These are phyloP conservation scores for Pyrrhia umbra DNA, from an alignment of 2,888 invertebrate species.

Conservation along the genomic window DNA sequence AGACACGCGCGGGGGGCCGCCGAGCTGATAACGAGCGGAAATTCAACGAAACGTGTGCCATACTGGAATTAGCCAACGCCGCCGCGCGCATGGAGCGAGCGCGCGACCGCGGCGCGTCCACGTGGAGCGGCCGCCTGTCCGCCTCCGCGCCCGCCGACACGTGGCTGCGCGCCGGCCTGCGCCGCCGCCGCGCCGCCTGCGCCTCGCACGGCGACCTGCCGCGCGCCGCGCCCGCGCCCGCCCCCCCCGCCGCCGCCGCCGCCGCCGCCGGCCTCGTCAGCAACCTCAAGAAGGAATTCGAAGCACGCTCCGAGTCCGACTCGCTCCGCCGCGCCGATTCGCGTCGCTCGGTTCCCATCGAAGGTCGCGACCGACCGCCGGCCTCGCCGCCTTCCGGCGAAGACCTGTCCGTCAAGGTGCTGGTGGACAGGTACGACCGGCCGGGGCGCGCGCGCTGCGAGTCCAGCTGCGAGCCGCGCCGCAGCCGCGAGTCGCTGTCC, in stretches of 20 bases:
- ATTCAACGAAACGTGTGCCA: slow-evolving; percentile 91
- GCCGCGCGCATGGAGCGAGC: slow-evolving; percentile 81
- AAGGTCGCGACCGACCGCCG: slow-evolving; percentile 79
- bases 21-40: slow-evolving; percentile 82
- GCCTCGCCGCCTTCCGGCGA: slow-evolving; percentile 93
- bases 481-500: slow-evolving; percentile 56
- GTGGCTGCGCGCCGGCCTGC: slow-evolving; percentile 84
- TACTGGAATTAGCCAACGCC: slow-evolving; percentile 89
- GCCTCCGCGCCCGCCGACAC: slow-evolving; percentile 91
- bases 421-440: slow-evolving; percentile 94
- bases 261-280: slow-evolving; percentile 93
- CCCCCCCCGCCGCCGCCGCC: slow-evolving; percentile 62
- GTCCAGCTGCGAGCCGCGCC: slow-evolving; percentile 66
- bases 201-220: slow-evolving; percentile 85
- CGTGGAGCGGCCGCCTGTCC: slow-evolving; percentile 86
- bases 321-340: slow-evolving; percentile 64
- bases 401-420: slow-evolving; percentile 92
- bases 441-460: slow-evolving; percentile 71
- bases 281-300: slow-evolving; percentile 96
- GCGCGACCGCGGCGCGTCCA: slow-evolving; percentile 79
- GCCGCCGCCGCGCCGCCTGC: slow-evolving; percentile 82
- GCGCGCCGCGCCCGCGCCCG: slow-evolving; percentile 71
- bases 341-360: slow-evolving; percentile 62
- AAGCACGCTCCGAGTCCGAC: slow-evolving; percentile 90
- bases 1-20: slow-evolving; percentile 63